phyloP scores from a whole-genome alignment of 2,113 vertebrate species.

The Argyrosomus japonicus region DNA sequence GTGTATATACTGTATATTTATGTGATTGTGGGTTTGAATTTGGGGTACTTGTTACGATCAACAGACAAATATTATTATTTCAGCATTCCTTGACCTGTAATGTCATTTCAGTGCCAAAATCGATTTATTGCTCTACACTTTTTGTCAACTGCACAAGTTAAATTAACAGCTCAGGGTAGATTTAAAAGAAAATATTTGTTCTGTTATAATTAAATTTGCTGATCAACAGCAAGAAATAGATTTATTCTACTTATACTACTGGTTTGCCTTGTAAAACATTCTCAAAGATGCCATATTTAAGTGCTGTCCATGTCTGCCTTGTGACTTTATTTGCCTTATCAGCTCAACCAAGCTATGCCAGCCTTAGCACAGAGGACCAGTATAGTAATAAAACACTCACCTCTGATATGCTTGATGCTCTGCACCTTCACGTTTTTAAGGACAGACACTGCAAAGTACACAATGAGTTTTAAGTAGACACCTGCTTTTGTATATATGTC shows the following conservation, averaged over 20 bases:
- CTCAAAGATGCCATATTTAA: slow-evolving; percentile 37
- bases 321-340: slow-evolving; percentile 64
- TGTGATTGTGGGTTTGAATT: background rate
- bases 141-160: slow-evolving; percentile 7
- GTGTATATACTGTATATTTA: slow-evolving; percentile 4
- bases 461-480: background rate
- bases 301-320: slow-evolving; percentile 53
- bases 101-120: slow-evolving; percentile 55
- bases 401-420: slow-evolving; percentile 10
- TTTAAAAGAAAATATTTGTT: slow-evolving; percentile 13
- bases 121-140: slow-evolving; percentile 2
- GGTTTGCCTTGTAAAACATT: slow-evolving; percentile 41
- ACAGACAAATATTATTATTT: slow-evolving; percentile 17
- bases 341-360: slow-evolving; percentile 29
- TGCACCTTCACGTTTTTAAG: slow-evolving; percentile 1
- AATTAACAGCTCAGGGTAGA: slow-evolving; percentile 65
- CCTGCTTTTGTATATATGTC: background rate
- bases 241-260: slow-evolving; percentile 20
- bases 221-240: slow-evolving; percentile 6
- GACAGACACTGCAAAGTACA: slow-evolving; percentile 1
- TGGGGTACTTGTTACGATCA: background rate
- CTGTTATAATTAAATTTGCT: background rate
- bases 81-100: slow-evolving; percentile 16
- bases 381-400: background rate
- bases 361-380: slow-evolving; percentile 1